These are phyloP conservation scores for Lepus timidus DNA, from an alignment of 2,113 vertebrate genomes.

Conservation along the genomic window DNA sequence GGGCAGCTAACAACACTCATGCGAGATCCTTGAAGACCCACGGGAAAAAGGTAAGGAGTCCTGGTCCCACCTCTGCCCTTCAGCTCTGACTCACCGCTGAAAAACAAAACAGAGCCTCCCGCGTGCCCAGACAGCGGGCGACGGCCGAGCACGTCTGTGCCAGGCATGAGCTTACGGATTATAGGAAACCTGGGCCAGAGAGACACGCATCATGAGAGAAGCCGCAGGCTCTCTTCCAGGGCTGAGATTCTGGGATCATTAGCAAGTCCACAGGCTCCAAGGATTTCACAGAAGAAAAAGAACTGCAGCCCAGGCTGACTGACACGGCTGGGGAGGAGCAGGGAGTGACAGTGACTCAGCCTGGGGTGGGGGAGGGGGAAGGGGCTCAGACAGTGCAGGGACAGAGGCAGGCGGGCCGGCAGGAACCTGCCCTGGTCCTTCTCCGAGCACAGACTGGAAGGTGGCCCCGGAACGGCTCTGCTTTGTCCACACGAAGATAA, in stretches of 20 bases:
- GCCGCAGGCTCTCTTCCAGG: not conserved
- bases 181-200: not conserved
- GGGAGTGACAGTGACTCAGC: not conserved
- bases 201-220: conserved; percentile 13
- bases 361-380: too few species aligned
- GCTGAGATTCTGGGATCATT: not conserved
- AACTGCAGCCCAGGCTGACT: not conserved
- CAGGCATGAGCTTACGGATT: not conserved
- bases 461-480: conserved; percentile 32
- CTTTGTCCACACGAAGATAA: not conserved
- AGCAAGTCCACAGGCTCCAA: not conserved
- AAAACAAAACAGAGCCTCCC: not conserved
- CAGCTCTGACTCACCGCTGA: not conserved
- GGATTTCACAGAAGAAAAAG: not conserved
- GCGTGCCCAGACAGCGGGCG: not conserved
- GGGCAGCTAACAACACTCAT: not conserved
- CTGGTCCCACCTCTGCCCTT: not conserved
- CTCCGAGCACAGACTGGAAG: not conserved
- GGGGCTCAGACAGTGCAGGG: not conserved
- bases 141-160: not conserved
- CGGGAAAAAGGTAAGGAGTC: not conserved
- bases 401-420: not conserved
- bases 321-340: too few species aligned
- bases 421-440: not conserved
- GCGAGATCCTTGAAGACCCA: not conserved